Conservation (phyloP, 2,888 invertebrate genomes). For the Aphidoletes aphidimyza region DNA sequence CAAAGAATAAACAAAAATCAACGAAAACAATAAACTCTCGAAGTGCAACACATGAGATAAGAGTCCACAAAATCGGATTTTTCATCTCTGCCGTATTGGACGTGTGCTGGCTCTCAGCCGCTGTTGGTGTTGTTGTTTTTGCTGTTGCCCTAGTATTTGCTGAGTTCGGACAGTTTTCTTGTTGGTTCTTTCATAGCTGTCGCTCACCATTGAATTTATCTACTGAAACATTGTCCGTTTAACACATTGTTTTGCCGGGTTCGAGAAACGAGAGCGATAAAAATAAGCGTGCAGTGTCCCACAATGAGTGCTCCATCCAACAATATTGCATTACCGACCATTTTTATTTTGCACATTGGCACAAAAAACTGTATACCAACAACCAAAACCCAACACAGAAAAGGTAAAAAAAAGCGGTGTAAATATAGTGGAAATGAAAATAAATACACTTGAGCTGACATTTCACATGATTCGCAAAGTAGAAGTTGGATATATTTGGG, state of each 20-base stretch:
- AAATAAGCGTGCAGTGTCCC: neutral
- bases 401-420: neutral
- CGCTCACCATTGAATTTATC: slow-evolving; percentile 20
- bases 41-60: slow-evolving; percentile 43
- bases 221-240: slow-evolving; percentile 49
- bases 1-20: slow-evolving; percentile 44
- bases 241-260: slow-evolving; percentile 9
- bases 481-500: too few species aligned
- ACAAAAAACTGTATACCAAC: slow-evolving; percentile 11
- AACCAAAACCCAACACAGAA: neutral
- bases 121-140: neutral
- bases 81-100: neutral
- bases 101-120: neutral
- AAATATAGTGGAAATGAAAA: neutral
- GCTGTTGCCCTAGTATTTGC: too few species aligned
- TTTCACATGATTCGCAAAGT: too few species aligned
- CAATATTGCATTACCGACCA: slow-evolving; percentile 45
- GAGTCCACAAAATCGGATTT: slow-evolving; percentile 37
- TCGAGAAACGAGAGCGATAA: neutral
- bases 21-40: slow-evolving; percentile 11
- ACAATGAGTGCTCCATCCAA: neutral
- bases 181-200: neutral
- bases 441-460: neutral
- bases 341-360: slow-evolving; percentile 37
- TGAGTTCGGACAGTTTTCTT: too few species aligned